Percentiles rank a stretch among this genome's conserved stretches.
phyloP scores from a whole-genome alignment of 2,888 invertebrate genomes.

The Ornithoptera priamus region DNA sequence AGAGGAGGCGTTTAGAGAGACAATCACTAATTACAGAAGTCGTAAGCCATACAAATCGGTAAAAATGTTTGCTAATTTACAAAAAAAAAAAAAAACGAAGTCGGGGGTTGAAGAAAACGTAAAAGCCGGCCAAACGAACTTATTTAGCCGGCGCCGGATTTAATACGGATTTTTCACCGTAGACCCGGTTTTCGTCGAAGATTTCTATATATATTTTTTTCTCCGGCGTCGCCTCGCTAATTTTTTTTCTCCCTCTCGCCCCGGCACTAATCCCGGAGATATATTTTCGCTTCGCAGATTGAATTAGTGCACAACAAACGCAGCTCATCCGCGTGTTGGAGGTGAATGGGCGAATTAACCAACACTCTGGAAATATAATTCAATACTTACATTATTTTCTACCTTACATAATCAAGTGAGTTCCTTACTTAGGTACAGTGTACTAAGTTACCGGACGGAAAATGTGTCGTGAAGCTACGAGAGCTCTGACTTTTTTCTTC shows the following conservation, averaged over 20 bases:
- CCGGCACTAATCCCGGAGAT: slow-evolving; percentile 60
- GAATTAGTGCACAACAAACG: slow-evolving; percentile 68
- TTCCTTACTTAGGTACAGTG: no score
- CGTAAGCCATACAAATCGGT: slow-evolving; percentile 78
- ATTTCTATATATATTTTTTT: slow-evolving; percentile 46
- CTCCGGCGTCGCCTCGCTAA: slow-evolving; percentile 19
- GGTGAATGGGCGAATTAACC: slow-evolving; percentile 27
- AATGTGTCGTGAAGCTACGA: no score
- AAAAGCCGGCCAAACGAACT: slow-evolving; percentile 71
- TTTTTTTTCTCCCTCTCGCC: slow-evolving; percentile 42
- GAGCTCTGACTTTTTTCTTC: no score
- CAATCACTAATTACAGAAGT: slow-evolving; percentile 70
- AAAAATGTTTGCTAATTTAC: slow-evolving; percentile 77
- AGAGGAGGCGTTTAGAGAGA: slow-evolving; percentile 53
- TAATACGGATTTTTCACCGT: slow-evolving; percentile 79
- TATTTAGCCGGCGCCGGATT: slow-evolving; percentile 74
- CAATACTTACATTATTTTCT: slow-evolving; percentile 4
- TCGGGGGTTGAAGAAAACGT: slow-evolving; percentile 8
- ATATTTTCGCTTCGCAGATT: slow-evolving; percentile 62
- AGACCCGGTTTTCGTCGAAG: slow-evolving; percentile 61
- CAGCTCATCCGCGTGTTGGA: slow-evolving; percentile 47
- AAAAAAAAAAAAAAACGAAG: slow-evolving; percentile 45
- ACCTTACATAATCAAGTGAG: neutral
- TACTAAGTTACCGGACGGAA: no score
- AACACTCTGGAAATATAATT: slow-evolving; percentile 10